Percentiles rank a stretch among this genome's conserved stretches.
These are phyloP conservation scores for Imbricaverruca yamaguchii DNA, from an alignment of 2,888 invertebrate genomes.

Conservation along the genomic window DNA sequence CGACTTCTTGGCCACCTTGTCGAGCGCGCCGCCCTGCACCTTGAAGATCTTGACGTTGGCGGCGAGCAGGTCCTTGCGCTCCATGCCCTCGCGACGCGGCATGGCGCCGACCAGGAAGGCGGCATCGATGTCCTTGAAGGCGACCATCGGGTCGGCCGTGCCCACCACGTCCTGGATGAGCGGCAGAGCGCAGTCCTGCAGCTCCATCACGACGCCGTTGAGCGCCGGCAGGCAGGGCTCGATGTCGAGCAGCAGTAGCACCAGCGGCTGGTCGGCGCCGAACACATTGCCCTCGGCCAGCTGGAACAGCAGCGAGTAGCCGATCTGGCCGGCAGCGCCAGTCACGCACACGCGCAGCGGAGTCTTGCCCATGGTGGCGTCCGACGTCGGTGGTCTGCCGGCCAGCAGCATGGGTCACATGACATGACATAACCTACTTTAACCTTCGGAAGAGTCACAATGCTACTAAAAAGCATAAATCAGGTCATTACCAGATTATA, in stretches of 20 bases:
- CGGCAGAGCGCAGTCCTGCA: conserved; percentile 90
- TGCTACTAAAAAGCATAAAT: too few species aligned
- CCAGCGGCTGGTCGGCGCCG: conserved; percentile 76
- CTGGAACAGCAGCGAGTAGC: conserved; percentile 90
- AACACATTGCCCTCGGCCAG: conserved; percentile 94
- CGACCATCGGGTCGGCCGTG: conserved; percentile 77
- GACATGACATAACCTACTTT: too few species aligned
- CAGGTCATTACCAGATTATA: too few species aligned
- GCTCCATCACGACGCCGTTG: conserved; percentile 96
- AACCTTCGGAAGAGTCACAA: too few species aligned
- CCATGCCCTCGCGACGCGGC: conserved; percentile 98
- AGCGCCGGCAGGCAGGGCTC: conserved; percentile 92
- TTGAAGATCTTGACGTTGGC: conserved; percentile 99
- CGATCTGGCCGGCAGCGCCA: conserved; percentile 98
- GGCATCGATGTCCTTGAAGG: conserved; percentile 92
- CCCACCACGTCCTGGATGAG: conserved; percentile 59
- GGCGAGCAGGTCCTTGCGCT: conserved; percentile 91
- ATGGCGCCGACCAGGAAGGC: conserved; percentile 96
- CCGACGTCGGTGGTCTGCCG: conserved; percentile 15
- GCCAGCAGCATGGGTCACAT: too few species aligned
- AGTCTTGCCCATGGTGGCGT: conserved; percentile 23
- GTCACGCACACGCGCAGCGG: conserved; percentile 92
- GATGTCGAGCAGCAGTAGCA: conserved; percentile 87
- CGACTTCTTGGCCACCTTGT: conserved; percentile 80
- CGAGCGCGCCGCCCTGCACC: conserved; percentile 83